These are phyloP conservation scores for Chymomyza caudatula DNA, from an alignment of 2,888 invertebrate species.

Conservation along the genomic window DNA sequence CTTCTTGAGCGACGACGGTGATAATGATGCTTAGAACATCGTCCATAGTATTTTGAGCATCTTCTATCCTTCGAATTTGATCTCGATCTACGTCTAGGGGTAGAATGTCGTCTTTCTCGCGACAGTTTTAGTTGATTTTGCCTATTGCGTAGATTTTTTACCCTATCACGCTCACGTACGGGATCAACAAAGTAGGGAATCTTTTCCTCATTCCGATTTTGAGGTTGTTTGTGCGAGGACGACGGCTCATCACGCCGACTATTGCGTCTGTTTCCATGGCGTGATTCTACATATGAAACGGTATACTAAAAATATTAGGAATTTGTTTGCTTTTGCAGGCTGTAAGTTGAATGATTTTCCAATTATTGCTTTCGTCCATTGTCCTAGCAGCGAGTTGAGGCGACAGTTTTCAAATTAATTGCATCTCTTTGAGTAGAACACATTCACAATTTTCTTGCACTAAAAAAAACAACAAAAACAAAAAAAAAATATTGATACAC, in stretches of 20 bases:
- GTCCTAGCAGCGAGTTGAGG: not conserved
- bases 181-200: not conserved
- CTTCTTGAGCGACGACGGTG: not conserved
- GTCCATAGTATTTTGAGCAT: not conserved
- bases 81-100: not conserved
- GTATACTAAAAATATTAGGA: not conserved
- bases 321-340: not conserved
- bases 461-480: not conserved
- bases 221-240: not conserved
- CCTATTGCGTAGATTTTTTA: not conserved
- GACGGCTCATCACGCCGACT: not conserved
- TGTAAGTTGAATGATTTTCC: not conserved
- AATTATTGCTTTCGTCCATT: not conserved
- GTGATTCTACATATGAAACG: not conserved
- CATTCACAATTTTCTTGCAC: not conserved
- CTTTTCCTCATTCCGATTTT: not conserved
- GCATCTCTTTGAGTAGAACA: not conserved
- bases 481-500: not conserved
- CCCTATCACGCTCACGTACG: not conserved
- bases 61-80: not conserved
- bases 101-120: not conserved
- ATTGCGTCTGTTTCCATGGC: not conserved
- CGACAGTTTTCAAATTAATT: not conserved
- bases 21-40: no score
- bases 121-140: no score